Base-by-base conservation (phyloP, 2,888 invertebrate genomes). In the Ceramica pisi region DNA sequence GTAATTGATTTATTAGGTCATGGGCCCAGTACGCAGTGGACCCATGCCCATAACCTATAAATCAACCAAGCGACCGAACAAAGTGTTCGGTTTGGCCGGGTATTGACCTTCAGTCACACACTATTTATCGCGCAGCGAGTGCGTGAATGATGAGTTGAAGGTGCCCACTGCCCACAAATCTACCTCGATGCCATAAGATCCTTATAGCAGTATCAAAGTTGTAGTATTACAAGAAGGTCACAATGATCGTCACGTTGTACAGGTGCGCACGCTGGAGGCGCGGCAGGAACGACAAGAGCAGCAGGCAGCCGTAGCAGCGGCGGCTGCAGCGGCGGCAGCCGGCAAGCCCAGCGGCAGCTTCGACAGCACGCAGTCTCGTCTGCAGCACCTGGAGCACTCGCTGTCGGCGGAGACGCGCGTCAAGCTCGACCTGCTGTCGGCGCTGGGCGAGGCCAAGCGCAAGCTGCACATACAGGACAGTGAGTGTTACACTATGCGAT, bases 341-440 rank as follows among this genome's bases (percentile, higher is more conserved):
- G 74, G 50, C 35, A 26, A 41, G 50, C 50, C 68, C 68, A 57
- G 98, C 48, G 63, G 94, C 98, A 81, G 97, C 74, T 68, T 73
- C 71, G 98, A 98, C 69, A 87, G 98, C 80, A 97, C 99, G 96
- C 98, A 98, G 94, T 99, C 99, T 91, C 98, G 99, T 92, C 99
- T 98, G 91, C 94, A 97, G 88, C 99, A 99, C 92, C 97, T 99
- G 87, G 99, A 99, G 96, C 98, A 98, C 90, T 98, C 98, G 90
- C 97, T 99, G 85, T 99, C 98, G 80, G 98, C 99, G 61, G 99
- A 99, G 97, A 99, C 99, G 85, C 97, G 99, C 88, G 98, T 99
- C 94, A 99, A 99, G 96, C 97, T 99, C 89, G 99, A 99, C 96
- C 97, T 99, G 90, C 99, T 99, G 95, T 98, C 99, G 82, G 99